Evolutionary conservation across 2,797 vertebrate species (phyloP).

Genomic region (Astyanax mexicanus): DNA sequence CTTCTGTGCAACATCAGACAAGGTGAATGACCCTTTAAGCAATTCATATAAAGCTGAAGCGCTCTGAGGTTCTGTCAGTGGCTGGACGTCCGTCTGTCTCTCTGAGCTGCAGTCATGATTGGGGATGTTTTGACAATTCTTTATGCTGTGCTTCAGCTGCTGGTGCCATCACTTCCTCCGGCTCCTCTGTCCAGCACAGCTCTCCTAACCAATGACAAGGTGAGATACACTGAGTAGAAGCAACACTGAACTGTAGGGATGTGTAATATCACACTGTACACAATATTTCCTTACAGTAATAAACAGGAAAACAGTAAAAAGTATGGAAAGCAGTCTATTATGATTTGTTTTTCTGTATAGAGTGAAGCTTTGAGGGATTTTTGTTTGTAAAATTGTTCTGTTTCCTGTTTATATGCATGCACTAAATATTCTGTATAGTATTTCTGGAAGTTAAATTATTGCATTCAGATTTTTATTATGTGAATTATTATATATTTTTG

Average conservation of each 20-base stretch:
- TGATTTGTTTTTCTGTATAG: too few relatives aligned
- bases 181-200: slow-evolving; percentile 34
- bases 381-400: too few relatives aligned
- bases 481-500: too few relatives aligned
- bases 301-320: too few relatives aligned
- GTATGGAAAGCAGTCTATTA: too few relatives aligned
- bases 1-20: not conserved
- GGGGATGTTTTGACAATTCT: not conserved
- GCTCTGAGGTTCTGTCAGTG: slow-evolving; percentile 2
- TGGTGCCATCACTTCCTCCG: slow-evolving; percentile 53
- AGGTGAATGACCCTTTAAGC: slow-evolving; percentile 26
- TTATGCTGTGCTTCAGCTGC: slow-evolving; percentile 37
- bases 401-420: too few relatives aligned
- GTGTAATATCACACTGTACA: too few relatives aligned
- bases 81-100: not conserved
- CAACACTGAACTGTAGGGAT: not conserved
- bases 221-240: slow-evolving; percentile 14
- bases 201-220: slow-evolving; percentile 39
- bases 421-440: too few relatives aligned
- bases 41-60: slow-evolving; percentile 38
- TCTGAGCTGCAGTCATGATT: slow-evolving; percentile 6
- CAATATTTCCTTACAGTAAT: too few relatives aligned
- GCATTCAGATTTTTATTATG: too few relatives aligned
- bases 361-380: too few relatives aligned
- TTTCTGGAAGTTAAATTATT: too few relatives aligned